Evolutionary conservation across 2,888 invertebrate species (phyloP).

Genomic region (Torymus texanus): DNA sequence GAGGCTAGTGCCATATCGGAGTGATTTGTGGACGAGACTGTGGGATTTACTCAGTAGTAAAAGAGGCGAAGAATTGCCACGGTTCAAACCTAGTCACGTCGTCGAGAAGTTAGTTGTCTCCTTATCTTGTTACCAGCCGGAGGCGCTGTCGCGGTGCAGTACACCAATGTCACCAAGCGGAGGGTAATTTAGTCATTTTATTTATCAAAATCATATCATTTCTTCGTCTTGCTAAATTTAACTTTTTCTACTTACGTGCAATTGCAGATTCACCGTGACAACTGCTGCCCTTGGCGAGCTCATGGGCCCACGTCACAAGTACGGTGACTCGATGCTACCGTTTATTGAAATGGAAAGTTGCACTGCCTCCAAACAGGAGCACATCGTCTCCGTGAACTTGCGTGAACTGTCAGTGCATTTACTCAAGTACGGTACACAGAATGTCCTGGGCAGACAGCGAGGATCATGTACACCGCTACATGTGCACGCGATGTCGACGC

Average conservation of each 20-base stretch:
- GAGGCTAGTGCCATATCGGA: constrained; percentile 87
- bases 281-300: constrained; percentile 70
- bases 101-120: constrained; percentile 87
- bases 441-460: constrained; percentile 60
- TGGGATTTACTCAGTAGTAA: constrained; percentile 83
- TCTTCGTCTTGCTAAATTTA: no score
- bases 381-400: constrained; percentile 90
- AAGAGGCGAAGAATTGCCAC: constrained; percentile 78
- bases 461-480: constrained; percentile 80
- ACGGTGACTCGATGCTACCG: constrained; percentile 77
- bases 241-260: neutral
- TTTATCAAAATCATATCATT: neutral
- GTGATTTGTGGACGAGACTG: constrained; percentile 88
- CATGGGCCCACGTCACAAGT: constrained; percentile 69
- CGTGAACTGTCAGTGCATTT: constrained; percentile 91
- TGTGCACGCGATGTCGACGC: constrained; percentile 88
- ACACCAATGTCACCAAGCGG: constrained; percentile 89
- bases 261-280: constrained; percentile 64
- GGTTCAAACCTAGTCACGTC: constrained; percentile 83
- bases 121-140: constrained; percentile 90
- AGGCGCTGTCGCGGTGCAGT: constrained; percentile 88
- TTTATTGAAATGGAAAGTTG: constrained; percentile 90
- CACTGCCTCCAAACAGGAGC: constrained; percentile 92
- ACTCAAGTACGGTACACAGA: constrained; percentile 79
- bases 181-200: constrained; percentile 67